Evolutionary conservation across 2,888 invertebrate species (phyloP), one percentile per base, ranked within the genome.

Genomic region (Arrhopalites spinosus): DNA sequence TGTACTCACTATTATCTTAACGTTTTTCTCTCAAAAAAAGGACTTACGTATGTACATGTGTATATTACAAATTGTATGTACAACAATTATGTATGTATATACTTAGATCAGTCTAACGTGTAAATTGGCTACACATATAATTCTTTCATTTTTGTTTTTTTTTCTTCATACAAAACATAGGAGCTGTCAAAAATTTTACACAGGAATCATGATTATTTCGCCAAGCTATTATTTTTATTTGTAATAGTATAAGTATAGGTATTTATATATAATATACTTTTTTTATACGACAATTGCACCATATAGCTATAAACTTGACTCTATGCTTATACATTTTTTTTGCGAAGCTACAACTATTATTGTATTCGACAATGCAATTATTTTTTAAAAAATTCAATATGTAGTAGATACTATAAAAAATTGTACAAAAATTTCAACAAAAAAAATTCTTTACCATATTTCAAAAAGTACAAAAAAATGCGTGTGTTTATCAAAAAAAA

Each of bases 191-290:
- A 59, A 59, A 59, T 20, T n/a, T n/a, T 50, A 53, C 70, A 70
- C 70, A 70, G 70, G 59, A 70, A 30, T 70, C 56, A 70, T 53
- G 53, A 70, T 30, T 70, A 56, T 50, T 56, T 56, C 70, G 70
- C 70, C 50, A 20, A 68, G 50, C 47, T 36, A 23, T 56, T 15
- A 25, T 20, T 59, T 11, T 7, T 25, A 23, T 27, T n/a, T 53
- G n/a, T 53, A n/a, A 20, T n/a, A 53, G 59, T 25, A 59, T 23
- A 8, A 20, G 1, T 56, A n/a, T n/a, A n/a, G n/a, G n/a, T n/a
- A n/a, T n/a, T n/a, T n/a, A n/a, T n/a, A n/a, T n/a, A n/a, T n/a
- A n/a, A n/a, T n/a, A n/a, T n/a, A n/a, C n/a, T n/a, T n/a, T n/a
- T 36, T 20, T n/a, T 59, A 15, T 59, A 59, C 27, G 11, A 25